Evolutionary conservation across 1,140 invertebrate genomes (phyloP).

Genomic region (Cataglyphis hispanica): DNA sequence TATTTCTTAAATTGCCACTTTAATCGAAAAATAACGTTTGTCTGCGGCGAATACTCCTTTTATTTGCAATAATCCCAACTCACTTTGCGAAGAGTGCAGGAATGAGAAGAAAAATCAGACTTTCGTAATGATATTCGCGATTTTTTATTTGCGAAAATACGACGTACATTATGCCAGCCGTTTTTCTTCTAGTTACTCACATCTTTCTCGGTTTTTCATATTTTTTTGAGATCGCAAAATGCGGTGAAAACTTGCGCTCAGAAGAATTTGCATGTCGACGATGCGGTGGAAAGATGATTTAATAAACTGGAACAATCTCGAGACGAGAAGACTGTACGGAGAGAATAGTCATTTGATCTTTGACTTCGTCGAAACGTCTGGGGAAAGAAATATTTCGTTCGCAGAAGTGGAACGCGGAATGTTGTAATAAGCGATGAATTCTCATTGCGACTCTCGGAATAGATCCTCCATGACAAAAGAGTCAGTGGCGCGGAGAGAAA

Average conservation of each 20-base stretch:
- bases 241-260: background rate
- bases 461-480: conserved; percentile 24
- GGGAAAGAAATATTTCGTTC: conserved; percentile 20
- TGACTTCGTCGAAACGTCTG: conserved; percentile 1
- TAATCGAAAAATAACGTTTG: background rate
- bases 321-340: background rate
- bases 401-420: conserved; percentile 19
- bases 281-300: conserved; percentile 40
- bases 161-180: conserved; percentile 7
- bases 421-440: conserved; percentile 37
- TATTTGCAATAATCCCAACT: conserved; percentile 16
- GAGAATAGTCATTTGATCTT: conserved; percentile 30
- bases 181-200: background rate
- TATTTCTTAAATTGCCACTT: conserved; percentile 10
- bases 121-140: background rate
- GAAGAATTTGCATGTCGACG: conserved; percentile 44
- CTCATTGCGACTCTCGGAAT: conserved; percentile 2
- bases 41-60: background rate
- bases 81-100: background rate
- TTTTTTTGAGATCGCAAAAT: background rate
- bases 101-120: background rate
- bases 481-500: conserved; percentile 13
- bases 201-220: background rate
- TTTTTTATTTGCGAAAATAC: conserved; percentile 32
- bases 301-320: conserved; percentile 52